Conservation (phyloP, 2,113 vertebrate genomes). For the Cynocephalus volans region DNA sequence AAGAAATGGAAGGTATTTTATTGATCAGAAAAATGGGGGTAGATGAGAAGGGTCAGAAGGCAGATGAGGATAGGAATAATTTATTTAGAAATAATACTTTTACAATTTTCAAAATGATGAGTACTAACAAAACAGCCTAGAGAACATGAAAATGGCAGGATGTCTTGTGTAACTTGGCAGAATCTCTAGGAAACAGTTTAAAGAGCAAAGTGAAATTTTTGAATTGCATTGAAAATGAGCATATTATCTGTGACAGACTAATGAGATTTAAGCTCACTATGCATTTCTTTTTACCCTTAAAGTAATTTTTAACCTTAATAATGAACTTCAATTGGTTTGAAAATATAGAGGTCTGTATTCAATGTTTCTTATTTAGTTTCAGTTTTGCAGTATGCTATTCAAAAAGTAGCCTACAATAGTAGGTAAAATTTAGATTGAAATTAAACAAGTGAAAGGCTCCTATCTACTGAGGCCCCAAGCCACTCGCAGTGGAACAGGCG, state of each 20-base stretch:
- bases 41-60: neutral
- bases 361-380: neutral
- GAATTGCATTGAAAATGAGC: neutral
- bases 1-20: neutral
- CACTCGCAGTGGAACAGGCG: too few relatives aligned
- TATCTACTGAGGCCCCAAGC: neutral
- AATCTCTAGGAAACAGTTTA: neutral
- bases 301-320: neutral
- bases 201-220: neutral
- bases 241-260: neutral
- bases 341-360: neutral
- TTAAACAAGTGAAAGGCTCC: neutral
- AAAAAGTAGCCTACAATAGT: neutral
- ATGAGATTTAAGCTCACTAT: neutral
- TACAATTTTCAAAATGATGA: neutral
- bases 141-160: neutral
- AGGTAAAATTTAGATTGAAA: neutral
- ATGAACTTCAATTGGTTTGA: neutral
- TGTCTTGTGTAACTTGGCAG: neutral
- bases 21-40: neutral
- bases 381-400: neutral
- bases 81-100: neutral
- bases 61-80: neutral
- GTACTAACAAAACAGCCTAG: neutral
- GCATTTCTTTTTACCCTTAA: neutral